Evolutionary conservation across 2,113 vertebrate genomes (phyloP).

Genomic region (Rhinoderma darwinii): DNA sequence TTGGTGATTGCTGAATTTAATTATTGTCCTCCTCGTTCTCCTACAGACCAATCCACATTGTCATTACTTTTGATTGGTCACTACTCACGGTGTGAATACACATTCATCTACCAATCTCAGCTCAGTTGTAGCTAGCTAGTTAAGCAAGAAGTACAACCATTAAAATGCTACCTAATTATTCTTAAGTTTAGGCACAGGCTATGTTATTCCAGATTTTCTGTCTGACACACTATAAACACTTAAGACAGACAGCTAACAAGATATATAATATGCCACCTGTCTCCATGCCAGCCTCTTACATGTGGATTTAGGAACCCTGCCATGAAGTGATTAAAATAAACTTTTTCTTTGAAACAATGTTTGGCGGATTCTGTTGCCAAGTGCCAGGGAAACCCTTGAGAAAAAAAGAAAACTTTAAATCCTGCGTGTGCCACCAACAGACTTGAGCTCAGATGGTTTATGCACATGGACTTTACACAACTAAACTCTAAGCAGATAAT

Average conservation of each 20-base stretch:
- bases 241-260: slow-evolving; percentile 46
- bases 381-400: slow-evolving; percentile 36
- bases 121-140: slow-evolving; percentile 3
- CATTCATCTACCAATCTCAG: neutral
- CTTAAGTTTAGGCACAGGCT: slow-evolving; percentile 14
- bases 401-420: neutral
- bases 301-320: slow-evolving; percentile 45
- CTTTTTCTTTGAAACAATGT: slow-evolving; percentile 23
- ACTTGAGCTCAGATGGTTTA: neutral
- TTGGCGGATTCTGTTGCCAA: neutral
- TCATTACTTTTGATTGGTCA: neutral
- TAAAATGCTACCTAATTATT: slow-evolving; percentile 34
- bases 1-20: neutral
- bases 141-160: neutral
- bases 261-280: slow-evolving; percentile 42
- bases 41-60: neutral
- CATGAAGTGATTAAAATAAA: slow-evolving; percentile 45
- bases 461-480: neutral
- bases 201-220: slow-evolving; percentile 46
- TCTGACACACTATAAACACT: slow-evolving; percentile 46
- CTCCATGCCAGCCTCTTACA: slow-evolving; percentile 49
- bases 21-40: neutral
- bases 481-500: slow-evolving; percentile 19
- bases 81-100: neutral
- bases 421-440: slow-evolving; percentile 23